Evolutionary conservation across 2,888 invertebrate genomes (phyloP).

Genomic region (Eulithis testata): DNA sequence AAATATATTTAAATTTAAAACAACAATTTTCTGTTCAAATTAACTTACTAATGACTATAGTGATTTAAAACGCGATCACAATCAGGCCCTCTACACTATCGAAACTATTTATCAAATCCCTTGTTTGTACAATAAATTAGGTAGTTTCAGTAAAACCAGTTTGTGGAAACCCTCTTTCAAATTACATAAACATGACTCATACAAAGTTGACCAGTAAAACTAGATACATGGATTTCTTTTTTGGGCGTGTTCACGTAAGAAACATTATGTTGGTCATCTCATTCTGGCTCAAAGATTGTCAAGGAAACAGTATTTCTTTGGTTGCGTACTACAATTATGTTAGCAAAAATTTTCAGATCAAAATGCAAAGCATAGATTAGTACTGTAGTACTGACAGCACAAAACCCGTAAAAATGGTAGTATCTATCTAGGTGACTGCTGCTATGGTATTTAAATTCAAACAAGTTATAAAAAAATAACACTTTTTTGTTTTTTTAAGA

Average conservation of each 20-base stretch:
- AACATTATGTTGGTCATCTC: not conserved
- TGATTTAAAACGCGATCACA: not conserved
- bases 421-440: too few relatives aligned
- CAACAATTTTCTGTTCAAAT: not conserved
- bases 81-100: constrained; percentile 9
- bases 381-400: too few relatives aligned
- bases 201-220: constrained; percentile 14
- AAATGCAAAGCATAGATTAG: too few relatives aligned
- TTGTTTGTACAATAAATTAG: constrained; percentile 29
- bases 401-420: too few relatives aligned
- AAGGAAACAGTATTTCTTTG: not conserved
- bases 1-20: too few relatives aligned
- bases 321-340: too few relatives aligned
- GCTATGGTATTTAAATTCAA: too few relatives aligned
- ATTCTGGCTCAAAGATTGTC: not conserved
- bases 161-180: constrained; percentile 20
- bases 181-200: constrained; percentile 14
- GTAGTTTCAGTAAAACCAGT: constrained; percentile 17
- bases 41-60: not conserved
- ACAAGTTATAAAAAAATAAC: too few relatives aligned
- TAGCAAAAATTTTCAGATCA: too few relatives aligned
- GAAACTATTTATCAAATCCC: constrained; percentile 14
- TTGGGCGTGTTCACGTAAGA: not conserved
- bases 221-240: constrained; percentile 7
- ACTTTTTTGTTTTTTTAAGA: too few relatives aligned